These are phyloP conservation scores for Lithophane leautieri DNA, from an alignment of 2,888 invertebrate genomes.

Conservation along the genomic window DNA sequence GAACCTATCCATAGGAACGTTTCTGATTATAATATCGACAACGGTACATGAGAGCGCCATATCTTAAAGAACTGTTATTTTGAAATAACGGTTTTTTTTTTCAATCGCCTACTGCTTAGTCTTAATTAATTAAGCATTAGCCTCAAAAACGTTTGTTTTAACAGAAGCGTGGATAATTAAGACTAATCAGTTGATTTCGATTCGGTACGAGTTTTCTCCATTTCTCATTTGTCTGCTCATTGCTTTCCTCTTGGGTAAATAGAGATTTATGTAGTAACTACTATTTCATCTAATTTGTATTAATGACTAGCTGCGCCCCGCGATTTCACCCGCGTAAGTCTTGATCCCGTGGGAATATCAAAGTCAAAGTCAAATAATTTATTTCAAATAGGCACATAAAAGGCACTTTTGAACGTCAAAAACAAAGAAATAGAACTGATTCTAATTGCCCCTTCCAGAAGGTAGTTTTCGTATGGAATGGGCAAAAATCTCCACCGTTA, in stretches of 20 bases:
- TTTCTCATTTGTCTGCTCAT: constrained; percentile 6
- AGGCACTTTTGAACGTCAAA: too few species aligned
- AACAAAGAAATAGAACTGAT: too few species aligned
- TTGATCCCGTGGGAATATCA: too few species aligned
- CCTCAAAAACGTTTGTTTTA: constrained; percentile 22
- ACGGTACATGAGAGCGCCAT: background rate
- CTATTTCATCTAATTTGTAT: constrained; percentile 1
- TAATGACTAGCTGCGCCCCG: background rate
- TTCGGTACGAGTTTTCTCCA: constrained; percentile 19
- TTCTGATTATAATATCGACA: background rate
- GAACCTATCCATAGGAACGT: background rate
- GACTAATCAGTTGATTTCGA: constrained; percentile 37
- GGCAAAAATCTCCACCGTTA: too few species aligned
- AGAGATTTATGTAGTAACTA: constrained; percentile 6
- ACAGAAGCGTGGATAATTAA: constrained; percentile 19
- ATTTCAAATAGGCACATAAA: too few species aligned
- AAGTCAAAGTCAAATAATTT: too few species aligned
- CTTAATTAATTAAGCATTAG: background rate
- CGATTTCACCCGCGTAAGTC: too few species aligned
- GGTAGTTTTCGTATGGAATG: too few species aligned
- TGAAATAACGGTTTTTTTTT: background rate
- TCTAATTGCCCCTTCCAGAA: too few species aligned
- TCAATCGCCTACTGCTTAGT: background rate
- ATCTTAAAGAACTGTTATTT: background rate
- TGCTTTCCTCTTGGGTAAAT: constrained; percentile 28